These are phyloP conservation scores for Nilaparvata lugens DNA, from an alignment of 1,140 invertebrate species.

Conservation along the genomic window DNA sequence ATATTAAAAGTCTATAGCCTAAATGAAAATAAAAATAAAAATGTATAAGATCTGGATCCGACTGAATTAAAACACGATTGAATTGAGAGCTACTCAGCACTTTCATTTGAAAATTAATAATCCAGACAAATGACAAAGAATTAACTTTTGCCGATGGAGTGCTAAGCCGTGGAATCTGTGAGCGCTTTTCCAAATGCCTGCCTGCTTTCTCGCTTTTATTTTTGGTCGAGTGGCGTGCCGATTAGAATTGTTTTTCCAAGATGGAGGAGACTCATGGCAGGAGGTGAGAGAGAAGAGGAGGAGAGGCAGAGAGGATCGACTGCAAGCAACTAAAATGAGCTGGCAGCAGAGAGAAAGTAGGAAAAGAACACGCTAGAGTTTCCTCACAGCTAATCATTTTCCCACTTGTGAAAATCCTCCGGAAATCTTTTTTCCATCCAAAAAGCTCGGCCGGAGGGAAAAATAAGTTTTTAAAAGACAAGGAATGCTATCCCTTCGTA, in stretches of 20 bases:
- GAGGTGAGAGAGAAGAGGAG: not conserved
- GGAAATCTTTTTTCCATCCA: conserved; percentile 2
- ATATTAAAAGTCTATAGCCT: too few relatives aligned
- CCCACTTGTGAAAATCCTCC: not conserved
- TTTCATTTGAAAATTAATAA: not conserved
- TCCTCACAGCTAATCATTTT: conserved; percentile 3
- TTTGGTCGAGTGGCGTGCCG: not conserved
- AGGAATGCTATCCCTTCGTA: not conserved
- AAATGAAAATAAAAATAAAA: too few relatives aligned
- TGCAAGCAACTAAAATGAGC: too few relatives aligned
- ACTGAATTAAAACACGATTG: too few relatives aligned
- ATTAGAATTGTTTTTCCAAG: not conserved
- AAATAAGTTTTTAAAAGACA: conserved; percentile 16
- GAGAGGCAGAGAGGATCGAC: not conserved
- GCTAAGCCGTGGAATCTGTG: not conserved
- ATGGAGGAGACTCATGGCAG: not conserved
- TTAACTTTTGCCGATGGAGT: not conserved
- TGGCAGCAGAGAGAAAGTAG: not conserved
- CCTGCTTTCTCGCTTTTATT: too few relatives aligned
- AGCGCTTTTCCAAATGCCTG: too few relatives aligned
- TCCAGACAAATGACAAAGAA: not conserved
- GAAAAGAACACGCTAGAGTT: conserved; percentile 1
- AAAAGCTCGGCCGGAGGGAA: conserved; percentile 1
- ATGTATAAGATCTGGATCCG: too few relatives aligned
- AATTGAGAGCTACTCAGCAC: too few relatives aligned